Base-by-base conservation (phyloP, 2,113 vertebrate genomes). In the Egretta garzetta region DNA sequence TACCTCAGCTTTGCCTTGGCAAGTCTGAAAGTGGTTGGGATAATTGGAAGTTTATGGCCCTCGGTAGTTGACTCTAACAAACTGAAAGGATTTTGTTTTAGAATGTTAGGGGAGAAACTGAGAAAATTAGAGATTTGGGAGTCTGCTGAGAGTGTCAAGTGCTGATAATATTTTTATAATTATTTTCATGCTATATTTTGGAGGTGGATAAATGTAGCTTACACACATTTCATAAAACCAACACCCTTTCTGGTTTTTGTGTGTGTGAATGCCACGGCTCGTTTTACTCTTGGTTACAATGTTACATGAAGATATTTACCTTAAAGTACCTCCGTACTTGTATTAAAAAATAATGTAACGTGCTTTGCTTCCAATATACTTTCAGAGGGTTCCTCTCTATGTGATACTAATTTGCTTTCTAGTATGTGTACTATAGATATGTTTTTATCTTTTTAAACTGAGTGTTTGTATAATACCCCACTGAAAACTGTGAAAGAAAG, bases 51-150 rank as follows among this genome's bases (percentile, higher is more conserved):
- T 95, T 93, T 94, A 67, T 81, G 30, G 39, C 64, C n/a, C 55
- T 95, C 9, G 4, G 67, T 87, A 80, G 83, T 8, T 30, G 83
- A 80, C 73, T 30, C 45, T 95, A 71, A 91, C 43, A 87, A 80
- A 96, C 41, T 66, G 73, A 96, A 95, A 96, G 80, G 47, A 23
- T 94, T 95, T 97, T 75, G 50, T 53, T 97, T 97, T 81, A 92
- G 72, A 75, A 43, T 86, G 62, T 94, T 14, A 53, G 32, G 68
- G 49, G 60, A 84, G 80, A 81, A 88, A 74, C 12, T 91, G 83
- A 94, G 81, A 85, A 90, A 91, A 94, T 80, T 66, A 47, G 91
- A 95, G 86, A 66, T 94, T 59, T 90, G 86, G 86, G 80, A 49
- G 60, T 79, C 37, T 92, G 9, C 85, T 19, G 17, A 75, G 71